Evolutionary conservation across 2,888 invertebrate species (phyloP), one percentile per base, ranked within the genome.

Genomic region (Stomorhina lunata): DNA sequence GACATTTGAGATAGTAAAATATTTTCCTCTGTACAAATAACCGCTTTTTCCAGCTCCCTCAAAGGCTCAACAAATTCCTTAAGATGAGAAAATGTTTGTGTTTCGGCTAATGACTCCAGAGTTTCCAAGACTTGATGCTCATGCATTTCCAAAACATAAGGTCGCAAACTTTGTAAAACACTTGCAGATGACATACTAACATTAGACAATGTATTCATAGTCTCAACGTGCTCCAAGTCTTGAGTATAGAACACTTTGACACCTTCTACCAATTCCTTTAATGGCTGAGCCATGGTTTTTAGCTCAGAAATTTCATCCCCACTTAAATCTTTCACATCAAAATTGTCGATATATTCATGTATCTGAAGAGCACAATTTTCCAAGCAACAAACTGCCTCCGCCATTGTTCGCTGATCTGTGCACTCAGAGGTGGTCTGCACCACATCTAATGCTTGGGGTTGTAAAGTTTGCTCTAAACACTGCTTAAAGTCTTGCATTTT

Each of bases 401-500:
- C 90, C 63, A 91, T 87, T 0, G 91, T 90, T 40, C 86, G 84
- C 0, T 87, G 85, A 57, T 89, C 87, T 0, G 87, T 88, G 4
- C 81, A 79, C 5, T 91, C 90, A 0, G 91, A 89, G 0, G 45
- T 43, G 9, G 71, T 65, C 0, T 63, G 50, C 4, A 89, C 90
- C 4, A 88, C 80, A 9, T 89, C 65, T 1, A 88, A 85, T 1
- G 89, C 50, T 2, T 88, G 86, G 2, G 89, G 88, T 80, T 91
- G 89, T 37, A 91, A 89, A 5, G 91, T 88, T 37, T 89, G 86
- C 1, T 91, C 90, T 43, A 92, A 89, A 20, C 88, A 91, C 48
- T 87, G 88, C 48, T 91, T 88, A 12, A 92, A 84, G 10, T 91
- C 90, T 45, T 90, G 87, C 55, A 93, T 86, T 66, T 92, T 91